These are phyloP conservation scores for Cyclopterus lumpus DNA, from an alignment of 2,797 vertebrate genomes.

Conservation along the genomic window DNA sequence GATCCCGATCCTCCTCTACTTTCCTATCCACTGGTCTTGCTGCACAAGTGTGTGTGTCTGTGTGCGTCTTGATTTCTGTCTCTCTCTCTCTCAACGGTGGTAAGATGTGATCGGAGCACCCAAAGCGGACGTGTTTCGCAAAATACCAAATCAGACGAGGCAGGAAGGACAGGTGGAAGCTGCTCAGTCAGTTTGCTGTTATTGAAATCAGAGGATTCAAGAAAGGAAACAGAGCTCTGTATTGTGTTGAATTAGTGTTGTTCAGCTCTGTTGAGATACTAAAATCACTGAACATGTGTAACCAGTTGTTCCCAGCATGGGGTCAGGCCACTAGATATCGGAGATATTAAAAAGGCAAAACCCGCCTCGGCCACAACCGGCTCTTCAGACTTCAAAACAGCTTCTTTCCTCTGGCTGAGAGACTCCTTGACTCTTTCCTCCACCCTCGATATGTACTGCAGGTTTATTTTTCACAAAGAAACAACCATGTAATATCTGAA, in stretches of 20 bases:
- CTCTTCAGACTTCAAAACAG: not conserved
- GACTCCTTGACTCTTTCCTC: not conserved
- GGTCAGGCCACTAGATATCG: not conserved
- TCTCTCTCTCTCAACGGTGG: constrained; percentile 5
- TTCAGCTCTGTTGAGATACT: not conserved
- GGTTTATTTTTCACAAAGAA: not conserved
- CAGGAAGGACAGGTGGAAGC: constrained; percentile 12
- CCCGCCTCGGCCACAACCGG: not conserved
- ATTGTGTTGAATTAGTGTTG: too few species aligned
- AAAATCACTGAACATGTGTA: not conserved
- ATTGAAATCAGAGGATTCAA: constrained; percentile 33
- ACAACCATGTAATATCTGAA: not conserved
- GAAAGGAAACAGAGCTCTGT: not conserved
- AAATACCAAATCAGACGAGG: constrained; percentile 24
- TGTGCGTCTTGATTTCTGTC: not conserved
- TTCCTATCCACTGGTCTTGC: constrained; percentile 50
- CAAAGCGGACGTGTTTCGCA: constrained; percentile 29
- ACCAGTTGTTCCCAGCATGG: not conserved
- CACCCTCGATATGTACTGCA: not conserved
- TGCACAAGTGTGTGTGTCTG: constrained; percentile 17
- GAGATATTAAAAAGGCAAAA: not conserved
- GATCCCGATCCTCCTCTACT: constrained; percentile 41
- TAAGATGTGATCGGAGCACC: constrained; percentile 27
- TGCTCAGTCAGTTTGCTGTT: constrained; percentile 27
- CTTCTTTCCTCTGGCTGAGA: not conserved